Conservation (phyloP, 1,140 invertebrate genomes). For the Asbolus verrucosus region DNA sequence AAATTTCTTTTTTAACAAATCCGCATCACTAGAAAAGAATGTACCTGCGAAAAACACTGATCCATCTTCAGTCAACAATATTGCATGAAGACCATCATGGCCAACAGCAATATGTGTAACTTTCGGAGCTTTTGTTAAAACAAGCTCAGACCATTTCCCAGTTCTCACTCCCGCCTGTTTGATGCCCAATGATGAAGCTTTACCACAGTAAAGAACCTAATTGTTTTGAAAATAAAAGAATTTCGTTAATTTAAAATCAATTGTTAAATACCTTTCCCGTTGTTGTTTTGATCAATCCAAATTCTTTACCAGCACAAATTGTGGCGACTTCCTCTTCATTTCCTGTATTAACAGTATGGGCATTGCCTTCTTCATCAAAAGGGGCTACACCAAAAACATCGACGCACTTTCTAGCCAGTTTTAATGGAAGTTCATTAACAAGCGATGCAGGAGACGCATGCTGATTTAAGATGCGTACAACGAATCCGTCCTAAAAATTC, state of each 20-base stretch:
- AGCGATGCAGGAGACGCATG: slow-evolving; percentile 71
- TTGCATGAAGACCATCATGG: slow-evolving; percentile 92
- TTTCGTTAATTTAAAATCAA: too few relatives aligned
- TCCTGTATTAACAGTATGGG: slow-evolving; percentile 68
- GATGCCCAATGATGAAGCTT: slow-evolving; percentile 79
- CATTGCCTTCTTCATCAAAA: slow-evolving; percentile 75
- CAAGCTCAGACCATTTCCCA: slow-evolving; percentile 81
- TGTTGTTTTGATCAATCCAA: slow-evolving; percentile 81
- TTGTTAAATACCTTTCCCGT: slow-evolving; percentile 76
- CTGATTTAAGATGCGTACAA: slow-evolving; percentile 82
- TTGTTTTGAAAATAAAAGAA: too few relatives aligned
- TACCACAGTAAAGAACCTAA: slow-evolving; percentile 82
- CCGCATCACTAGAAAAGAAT: too few relatives aligned
- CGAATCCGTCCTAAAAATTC: slow-evolving; percentile 81
- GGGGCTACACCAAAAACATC: slow-evolving; percentile 79
- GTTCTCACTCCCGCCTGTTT: slow-evolving; percentile 71
- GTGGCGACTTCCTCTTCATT: slow-evolving; percentile 78
- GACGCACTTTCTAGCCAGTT: slow-evolving; percentile 83
- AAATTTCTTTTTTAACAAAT: too few relatives aligned
- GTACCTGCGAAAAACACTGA: slow-evolving; percentile 84
- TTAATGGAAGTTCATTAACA: slow-evolving; percentile 78
- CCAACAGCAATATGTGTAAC: slow-evolving; percentile 87
- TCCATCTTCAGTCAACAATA: slow-evolving; percentile 91
- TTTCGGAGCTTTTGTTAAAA: slow-evolving; percentile 80
- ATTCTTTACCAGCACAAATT: slow-evolving; percentile 85